phyloP scores from a whole-genome alignment of 2,888 invertebrate genomes.

The Torymus auratus region DNA sequence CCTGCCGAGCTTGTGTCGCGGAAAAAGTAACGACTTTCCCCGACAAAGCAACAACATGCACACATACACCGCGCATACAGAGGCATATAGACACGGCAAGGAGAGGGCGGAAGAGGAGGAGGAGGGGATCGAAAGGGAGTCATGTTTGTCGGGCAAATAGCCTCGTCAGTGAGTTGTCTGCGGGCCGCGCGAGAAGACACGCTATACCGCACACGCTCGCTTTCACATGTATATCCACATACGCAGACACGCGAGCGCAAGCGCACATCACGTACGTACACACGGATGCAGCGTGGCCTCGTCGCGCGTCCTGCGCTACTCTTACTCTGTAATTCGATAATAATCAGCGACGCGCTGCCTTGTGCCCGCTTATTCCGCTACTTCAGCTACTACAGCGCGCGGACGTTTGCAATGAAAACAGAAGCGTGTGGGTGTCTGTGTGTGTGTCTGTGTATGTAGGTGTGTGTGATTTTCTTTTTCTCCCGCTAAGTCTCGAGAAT shows the following conservation, averaged over 20 bases:
- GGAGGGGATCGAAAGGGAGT: neutral
- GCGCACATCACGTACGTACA: neutral
- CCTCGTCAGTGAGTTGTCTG: slow-evolving; percentile 8
- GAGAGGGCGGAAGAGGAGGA: neutral
- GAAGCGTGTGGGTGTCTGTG: neutral
- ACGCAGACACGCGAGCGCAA: no score
- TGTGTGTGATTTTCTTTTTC: no score
- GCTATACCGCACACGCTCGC: neutral
- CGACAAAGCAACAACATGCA: no score
- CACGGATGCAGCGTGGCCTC: neutral
- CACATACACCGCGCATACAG: neutral
- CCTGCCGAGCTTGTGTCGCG: no score
- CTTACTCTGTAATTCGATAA: slow-evolving; percentile 36
- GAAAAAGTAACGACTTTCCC: no score
- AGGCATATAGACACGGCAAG: no score
- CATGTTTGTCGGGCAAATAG: slow-evolving; percentile 17
- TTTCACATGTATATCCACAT: no score
- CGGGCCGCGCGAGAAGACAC: neutral
- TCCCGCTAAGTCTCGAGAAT: no score
- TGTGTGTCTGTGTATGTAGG: no score
- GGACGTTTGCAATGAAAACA: slow-evolving; percentile 1
- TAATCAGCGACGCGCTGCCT: slow-evolving; percentile 8
- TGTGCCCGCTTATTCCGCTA: slow-evolving; percentile 1
- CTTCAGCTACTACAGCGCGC: slow-evolving; percentile 2
- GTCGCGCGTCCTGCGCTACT: slow-evolving; percentile 1